Conservation (phyloP, 2,797 vertebrate species). For the Lithobates sylvaticus region DNA sequence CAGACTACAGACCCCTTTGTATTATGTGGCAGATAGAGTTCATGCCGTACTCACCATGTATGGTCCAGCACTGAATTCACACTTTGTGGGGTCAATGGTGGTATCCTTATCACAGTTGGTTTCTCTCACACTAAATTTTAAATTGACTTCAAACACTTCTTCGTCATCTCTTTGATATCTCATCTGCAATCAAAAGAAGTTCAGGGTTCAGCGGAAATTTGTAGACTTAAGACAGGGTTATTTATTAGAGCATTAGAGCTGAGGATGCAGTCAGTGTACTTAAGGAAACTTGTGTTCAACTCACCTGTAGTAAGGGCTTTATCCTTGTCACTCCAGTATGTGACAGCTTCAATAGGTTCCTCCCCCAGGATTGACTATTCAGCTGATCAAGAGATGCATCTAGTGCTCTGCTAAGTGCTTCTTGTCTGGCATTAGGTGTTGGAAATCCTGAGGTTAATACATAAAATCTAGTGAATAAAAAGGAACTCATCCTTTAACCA, state of each 20-base stretch:
- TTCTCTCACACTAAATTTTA: conserved; percentile 47
- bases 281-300: background rate
- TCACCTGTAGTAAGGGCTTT: conserved; percentile 10
- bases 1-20: too few relatives aligned
- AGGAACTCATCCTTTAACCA: too few relatives aligned
- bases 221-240: too few relatives aligned
- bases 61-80: conserved; percentile 17
- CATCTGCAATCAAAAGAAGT: conserved; percentile 5
- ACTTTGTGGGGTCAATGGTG: conserved; percentile 7
- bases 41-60: conserved; percentile 15
- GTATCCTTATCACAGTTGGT: conserved; percentile 50
- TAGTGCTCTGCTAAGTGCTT: conserved; percentile 21
- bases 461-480: background rate
- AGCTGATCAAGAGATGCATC: conserved; percentile 39
- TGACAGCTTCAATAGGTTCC: conserved; percentile 24
- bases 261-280: background rate
- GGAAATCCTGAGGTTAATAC: conserved; percentile 21
- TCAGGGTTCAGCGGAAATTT: background rate
- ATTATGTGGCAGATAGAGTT: background rate
- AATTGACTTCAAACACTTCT: conserved; percentile 14
- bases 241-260: background rate
- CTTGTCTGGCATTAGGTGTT: background rate
- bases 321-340: background rate
- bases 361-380: conserved; percentile 28
- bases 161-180: background rate